phyloP scores from a whole-genome alignment of 1,140 invertebrate genomes.

The Neomicropteryx cornuta region DNA sequence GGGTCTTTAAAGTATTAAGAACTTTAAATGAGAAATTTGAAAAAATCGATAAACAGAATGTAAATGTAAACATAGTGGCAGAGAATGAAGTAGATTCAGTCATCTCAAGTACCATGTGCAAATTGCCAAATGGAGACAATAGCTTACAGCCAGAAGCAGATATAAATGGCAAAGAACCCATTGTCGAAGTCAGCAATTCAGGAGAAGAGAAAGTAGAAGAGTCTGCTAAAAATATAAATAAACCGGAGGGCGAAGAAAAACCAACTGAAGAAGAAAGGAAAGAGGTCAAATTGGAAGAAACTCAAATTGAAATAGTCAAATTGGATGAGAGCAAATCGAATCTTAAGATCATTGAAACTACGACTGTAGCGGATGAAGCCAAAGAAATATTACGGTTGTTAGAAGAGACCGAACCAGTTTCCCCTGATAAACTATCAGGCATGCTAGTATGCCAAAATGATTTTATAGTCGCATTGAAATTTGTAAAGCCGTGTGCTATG shows the following conservation, averaged over 20 bases:
- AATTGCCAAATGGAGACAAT: slow-evolving; percentile 25
- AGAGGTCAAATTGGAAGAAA: slow-evolving; percentile 12
- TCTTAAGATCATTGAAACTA: no score
- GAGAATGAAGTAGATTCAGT: slow-evolving; percentile 5
- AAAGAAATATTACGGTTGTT: slow-evolving; percentile 27
- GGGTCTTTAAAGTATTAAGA: slow-evolving; percentile 28
- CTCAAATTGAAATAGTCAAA: slow-evolving; percentile 18
- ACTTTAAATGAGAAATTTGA: slow-evolving; percentile 12
- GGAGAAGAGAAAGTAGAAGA: slow-evolving; percentile 11
- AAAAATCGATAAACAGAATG: slow-evolving; percentile 9
- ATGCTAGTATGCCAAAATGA: slow-evolving; percentile 62
- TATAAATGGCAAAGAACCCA: slow-evolving; percentile 9
- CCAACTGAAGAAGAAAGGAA: slow-evolving; percentile 11
- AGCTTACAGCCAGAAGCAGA: slow-evolving; percentile 14
- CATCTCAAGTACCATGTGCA: no score
- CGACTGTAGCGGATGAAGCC: no score
- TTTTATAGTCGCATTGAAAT: slow-evolving; percentile 67
- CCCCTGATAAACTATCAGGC: slow-evolving; percentile 43
- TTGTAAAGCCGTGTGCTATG: slow-evolving; percentile 86
- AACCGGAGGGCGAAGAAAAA: slow-evolving; percentile 11
- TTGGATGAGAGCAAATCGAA: slow-evolving; percentile 8
- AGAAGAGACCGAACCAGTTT: slow-evolving; percentile 36
- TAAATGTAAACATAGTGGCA: slow-evolving; percentile 11
- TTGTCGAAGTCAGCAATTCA: no score
- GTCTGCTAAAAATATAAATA: slow-evolving; percentile 10